Evolutionary conservation across 2,797 vertebrate species (phyloP).

Genomic region (Halcyon smyrnensis): DNA sequence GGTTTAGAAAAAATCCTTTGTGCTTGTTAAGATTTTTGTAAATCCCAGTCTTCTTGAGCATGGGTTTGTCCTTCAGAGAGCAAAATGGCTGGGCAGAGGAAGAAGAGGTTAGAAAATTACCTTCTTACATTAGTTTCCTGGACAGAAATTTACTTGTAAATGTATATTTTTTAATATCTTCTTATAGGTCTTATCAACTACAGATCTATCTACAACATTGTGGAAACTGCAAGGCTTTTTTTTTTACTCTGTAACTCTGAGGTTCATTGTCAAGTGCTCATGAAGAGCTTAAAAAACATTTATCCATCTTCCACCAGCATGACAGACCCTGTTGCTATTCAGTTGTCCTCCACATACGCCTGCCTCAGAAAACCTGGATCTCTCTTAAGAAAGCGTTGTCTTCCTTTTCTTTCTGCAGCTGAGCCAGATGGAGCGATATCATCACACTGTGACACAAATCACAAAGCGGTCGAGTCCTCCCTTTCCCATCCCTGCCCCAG

Average conservation of each 20-base stretch:
- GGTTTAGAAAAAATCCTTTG: slow-evolving; percentile 38
- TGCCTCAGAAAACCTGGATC: neutral
- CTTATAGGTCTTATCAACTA: slow-evolving; percentile 40
- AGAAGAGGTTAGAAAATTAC: slow-evolving; percentile 6
- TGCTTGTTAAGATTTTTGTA: slow-evolving; percentile 42
- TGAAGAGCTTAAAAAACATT: slow-evolving; percentile 28
- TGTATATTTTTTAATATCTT: slow-evolving; percentile 24
- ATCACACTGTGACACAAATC: neutral
- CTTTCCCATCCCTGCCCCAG: neutral
- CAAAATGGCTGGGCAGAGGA: neutral
- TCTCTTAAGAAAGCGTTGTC: neutral
- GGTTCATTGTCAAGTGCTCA: neutral
- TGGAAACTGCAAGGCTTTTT: neutral
- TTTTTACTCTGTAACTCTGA: neutral
- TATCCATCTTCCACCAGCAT: neutral
- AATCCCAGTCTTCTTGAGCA: slow-evolving; percentile 22
- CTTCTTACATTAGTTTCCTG: slow-evolving; percentile 44
- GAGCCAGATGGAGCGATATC: neutral
- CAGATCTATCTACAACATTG: slow-evolving; percentile 21
- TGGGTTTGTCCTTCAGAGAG: neutral
- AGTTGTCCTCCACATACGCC: neutral
- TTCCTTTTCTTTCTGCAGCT: neutral
- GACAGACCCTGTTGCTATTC: neutral
- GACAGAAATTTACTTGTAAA: neutral
- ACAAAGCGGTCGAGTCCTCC: neutral